Evolutionary conservation across 2,113 vertebrate genomes (phyloP).

Genomic region (Anhinga rufa): DNA sequence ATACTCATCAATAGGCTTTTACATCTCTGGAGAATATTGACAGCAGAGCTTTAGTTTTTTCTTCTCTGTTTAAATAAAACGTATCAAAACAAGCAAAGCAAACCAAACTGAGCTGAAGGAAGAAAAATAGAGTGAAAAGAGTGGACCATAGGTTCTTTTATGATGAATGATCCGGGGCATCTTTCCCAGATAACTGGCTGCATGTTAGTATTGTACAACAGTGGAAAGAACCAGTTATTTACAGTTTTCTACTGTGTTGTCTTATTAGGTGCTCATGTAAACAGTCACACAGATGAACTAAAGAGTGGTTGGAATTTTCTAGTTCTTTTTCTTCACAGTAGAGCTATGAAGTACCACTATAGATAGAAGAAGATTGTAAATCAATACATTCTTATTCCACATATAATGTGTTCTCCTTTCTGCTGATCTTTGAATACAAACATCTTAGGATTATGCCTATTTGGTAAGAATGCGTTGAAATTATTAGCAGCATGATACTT

Average conservation of each 20-base stretch:
- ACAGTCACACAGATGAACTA: background rate
- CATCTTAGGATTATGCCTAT: background rate
- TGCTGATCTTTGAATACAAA: background rate
- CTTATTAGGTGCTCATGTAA: background rate
- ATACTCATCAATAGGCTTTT: background rate
- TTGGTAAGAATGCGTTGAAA: background rate
- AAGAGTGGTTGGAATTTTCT: background rate
- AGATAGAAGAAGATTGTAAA: background rate
- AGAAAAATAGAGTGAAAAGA: background rate
- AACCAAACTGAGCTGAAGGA: background rate
- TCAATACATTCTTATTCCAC: background rate
- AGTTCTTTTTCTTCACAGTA: background rate
- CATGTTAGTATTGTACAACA: background rate
- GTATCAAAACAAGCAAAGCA: background rate
- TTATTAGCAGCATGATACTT: background rate
- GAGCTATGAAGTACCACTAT: background rate
- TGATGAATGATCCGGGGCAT: background rate
- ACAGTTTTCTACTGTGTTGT: background rate
- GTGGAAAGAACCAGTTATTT: background rate
- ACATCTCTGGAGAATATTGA: background rate
- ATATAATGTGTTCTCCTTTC: background rate
- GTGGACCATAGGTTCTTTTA: fast-evolving
- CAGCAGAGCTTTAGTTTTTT: background rate
- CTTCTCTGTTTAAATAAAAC: background rate
- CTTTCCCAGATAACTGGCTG: background rate